phyloP scores from a whole-genome alignment of 2,888 invertebrate genomes.

The Tiliacea aurago region DNA sequence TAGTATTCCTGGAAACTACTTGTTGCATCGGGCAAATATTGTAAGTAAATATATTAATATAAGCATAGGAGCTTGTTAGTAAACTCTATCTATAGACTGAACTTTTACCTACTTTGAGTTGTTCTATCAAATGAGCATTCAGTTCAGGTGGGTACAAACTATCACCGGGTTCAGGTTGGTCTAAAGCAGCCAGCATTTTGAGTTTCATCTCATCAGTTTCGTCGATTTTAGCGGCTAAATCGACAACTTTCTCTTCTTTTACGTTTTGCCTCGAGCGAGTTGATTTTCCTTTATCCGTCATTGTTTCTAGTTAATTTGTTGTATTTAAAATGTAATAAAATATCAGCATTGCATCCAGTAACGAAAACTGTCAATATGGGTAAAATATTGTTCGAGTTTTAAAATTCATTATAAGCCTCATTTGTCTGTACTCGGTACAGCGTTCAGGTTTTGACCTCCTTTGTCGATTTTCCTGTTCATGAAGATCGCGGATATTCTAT shows the following conservation, averaged over 20 bases:
- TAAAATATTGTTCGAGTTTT: slow-evolving; percentile 52
- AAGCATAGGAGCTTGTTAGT: too few relatives aligned
- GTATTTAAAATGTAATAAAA: slow-evolving; percentile 49
- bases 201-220: slow-evolving; percentile 89
- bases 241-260: slow-evolving; percentile 77
- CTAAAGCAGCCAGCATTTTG: slow-evolving; percentile 83
- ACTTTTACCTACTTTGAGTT: slow-evolving; percentile 86
- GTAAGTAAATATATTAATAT: too few relatives aligned
- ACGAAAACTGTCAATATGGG: slow-evolving; percentile 19
- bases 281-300: slow-evolving; percentile 73
- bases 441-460: not conserved
- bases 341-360: slow-evolving; percentile 30
- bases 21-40: not conserved
- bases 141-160: slow-evolving; percentile 91
- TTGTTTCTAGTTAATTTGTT: slow-evolving; percentile 28
- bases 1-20: not conserved
- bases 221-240: slow-evolving; percentile 84
- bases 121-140: slow-evolving; percentile 91
- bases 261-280: slow-evolving; percentile 70
- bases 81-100: not conserved
- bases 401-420: slow-evolving; percentile 20
- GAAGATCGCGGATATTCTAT: not conserved
- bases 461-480: not conserved
- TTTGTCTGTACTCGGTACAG: not conserved
- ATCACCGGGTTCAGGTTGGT: slow-evolving; percentile 84